phyloP scores from a whole-genome alignment of 2,888 invertebrate genomes.

The Pseudococcus viburni region DNA sequence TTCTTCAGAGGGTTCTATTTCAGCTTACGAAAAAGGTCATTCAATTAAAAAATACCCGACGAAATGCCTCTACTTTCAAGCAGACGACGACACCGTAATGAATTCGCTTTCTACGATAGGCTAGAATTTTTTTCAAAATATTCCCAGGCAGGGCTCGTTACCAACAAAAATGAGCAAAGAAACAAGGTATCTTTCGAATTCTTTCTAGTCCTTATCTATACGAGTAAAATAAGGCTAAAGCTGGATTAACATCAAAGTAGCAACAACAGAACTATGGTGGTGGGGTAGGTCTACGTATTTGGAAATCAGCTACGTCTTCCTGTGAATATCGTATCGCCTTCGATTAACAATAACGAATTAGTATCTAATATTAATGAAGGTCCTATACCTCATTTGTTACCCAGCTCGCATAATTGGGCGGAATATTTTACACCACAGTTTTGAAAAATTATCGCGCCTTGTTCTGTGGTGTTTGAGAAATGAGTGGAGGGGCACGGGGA shows the following conservation, averaged over 20 bases:
- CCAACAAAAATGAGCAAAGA: no score
- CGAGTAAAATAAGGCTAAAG: no score
- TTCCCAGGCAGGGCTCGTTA: no score
- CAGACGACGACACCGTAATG: not conserved
- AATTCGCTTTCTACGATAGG: not conserved
- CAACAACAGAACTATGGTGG: no score
- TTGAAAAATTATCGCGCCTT: not conserved
- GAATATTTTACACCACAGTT: not conserved
- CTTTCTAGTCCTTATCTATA: no score
- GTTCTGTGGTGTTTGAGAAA: not conserved
- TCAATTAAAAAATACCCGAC: constrained; percentile 19
- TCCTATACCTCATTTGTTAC: not conserved
- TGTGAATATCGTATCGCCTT: not conserved
- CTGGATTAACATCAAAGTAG: no score
- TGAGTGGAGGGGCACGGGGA: no score
- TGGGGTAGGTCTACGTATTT: not conserved
- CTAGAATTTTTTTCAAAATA: not conserved
- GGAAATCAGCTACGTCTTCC: not conserved
- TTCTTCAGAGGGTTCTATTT: not conserved
- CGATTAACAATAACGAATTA: not conserved
- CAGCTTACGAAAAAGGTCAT: constrained; percentile 15
- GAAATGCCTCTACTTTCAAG: not conserved
- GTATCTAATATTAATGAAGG: not conserved
- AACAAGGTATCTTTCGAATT: no score
- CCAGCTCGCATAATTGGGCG: constrained; percentile 3